Evolutionary conservation across 2,113 vertebrate species (phyloP).

Genomic region (Electrona antarctica): DNA sequence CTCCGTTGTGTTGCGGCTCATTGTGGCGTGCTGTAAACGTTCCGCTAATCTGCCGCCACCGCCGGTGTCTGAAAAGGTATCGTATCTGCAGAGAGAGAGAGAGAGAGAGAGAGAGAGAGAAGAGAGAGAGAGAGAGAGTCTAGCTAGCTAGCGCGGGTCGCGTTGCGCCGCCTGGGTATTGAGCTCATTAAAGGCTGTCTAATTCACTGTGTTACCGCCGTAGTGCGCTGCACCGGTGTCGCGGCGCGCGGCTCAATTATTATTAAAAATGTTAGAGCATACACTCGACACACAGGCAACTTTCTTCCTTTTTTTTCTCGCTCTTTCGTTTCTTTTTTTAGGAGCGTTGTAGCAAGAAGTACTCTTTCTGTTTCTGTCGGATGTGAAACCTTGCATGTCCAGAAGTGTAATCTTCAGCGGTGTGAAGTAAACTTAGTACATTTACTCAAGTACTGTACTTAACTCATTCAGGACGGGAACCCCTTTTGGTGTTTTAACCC

Average conservation of each 20-base stretch:
- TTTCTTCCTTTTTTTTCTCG: no score
- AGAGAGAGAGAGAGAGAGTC: slow-evolving; percentile 42
- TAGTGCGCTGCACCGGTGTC: slow-evolving; percentile 30
- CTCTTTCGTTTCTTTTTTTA: slow-evolving; percentile 1
- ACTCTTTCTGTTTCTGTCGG: slow-evolving; percentile 25
- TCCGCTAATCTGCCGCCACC: slow-evolving; percentile 57
- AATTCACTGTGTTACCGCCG: slow-evolving; percentile 61
- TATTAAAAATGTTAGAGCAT: slow-evolving; percentile 63
- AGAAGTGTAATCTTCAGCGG: no score
- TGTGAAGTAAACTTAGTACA: no score
- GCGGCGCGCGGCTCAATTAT: slow-evolving; percentile 54
- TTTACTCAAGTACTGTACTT: no score
- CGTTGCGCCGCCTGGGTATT: slow-evolving; percentile 49
- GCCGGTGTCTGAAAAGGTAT: slow-evolving; percentile 41
- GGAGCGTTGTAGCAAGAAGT: not conserved
- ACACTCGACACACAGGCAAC: slow-evolving; percentile 23
- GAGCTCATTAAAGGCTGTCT: slow-evolving; percentile 64
- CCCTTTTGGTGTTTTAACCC: no score
- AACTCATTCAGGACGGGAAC: no score
- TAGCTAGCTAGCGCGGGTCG: slow-evolving; percentile 37
- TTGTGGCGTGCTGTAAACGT: slow-evolving; percentile 62
- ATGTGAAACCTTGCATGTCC: not conserved
- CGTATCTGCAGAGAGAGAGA: slow-evolving; percentile 45
- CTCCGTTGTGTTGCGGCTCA: slow-evolving; percentile 26
- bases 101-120: slow-evolving; percentile 47